These are phyloP conservation scores for Drosophila varians DNA, from an alignment of 1,140 invertebrate genomes.

Conservation along the genomic window DNA sequence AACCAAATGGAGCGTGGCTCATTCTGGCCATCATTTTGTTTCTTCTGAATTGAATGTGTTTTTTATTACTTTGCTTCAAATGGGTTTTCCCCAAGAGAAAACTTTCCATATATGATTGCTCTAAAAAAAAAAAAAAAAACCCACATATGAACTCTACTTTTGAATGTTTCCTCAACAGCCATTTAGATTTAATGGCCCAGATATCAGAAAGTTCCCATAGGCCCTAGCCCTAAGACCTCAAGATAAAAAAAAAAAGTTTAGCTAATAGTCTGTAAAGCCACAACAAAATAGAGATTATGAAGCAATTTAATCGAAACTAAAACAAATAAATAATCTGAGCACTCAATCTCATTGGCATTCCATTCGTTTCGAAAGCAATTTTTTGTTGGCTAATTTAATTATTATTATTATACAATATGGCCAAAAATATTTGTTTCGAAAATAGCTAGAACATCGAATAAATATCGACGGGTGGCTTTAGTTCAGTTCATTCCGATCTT, in stretches of 20 bases:
- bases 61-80: constrained; percentile 42
- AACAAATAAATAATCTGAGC: constrained; percentile 42
- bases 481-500: constrained; percentile 25
- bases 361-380: constrained; percentile 22
- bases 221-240: background rate
- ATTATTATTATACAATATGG: constrained; percentile 50
- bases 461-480: constrained; percentile 49
- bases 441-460: constrained; percentile 37
- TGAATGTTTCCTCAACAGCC: constrained; percentile 2
- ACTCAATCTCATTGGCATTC: constrained; percentile 9
- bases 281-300: too few relatives aligned
- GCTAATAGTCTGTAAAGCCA: background rate
- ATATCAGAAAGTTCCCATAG: too few relatives aligned
- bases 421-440: constrained; percentile 36
- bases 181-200: constrained; percentile 33
- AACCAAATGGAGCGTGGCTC: constrained; percentile 50
- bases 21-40: constrained; percentile 45
- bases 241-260: background rate
- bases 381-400: constrained; percentile 43
- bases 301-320: constrained; percentile 22
- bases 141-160: constrained; percentile 5
- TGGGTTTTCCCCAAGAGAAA: constrained; percentile 28
- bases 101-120: constrained; percentile 41
- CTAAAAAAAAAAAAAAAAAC: constrained; percentile 6
- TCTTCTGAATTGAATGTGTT: constrained; percentile 50